Conservation (phyloP, 2,888 invertebrate species). For the Athetis lepigone region DNA sequence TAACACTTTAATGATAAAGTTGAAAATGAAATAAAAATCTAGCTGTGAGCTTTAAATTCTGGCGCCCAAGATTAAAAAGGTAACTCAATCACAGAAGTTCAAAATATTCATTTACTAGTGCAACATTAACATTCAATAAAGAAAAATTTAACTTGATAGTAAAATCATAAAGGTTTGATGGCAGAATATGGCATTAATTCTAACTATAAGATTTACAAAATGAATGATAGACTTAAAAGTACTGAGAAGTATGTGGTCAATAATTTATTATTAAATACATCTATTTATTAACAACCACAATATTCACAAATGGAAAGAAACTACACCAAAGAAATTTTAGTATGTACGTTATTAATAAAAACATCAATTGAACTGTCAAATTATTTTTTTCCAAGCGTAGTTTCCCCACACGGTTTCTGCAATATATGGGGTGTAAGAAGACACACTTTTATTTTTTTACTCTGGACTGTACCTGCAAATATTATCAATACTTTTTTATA, state of each 20-base stretch:
- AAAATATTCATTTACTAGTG: background rate
- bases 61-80: background rate
- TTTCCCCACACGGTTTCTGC: conserved; percentile 89
- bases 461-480: background rate
- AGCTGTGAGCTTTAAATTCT: too few species aligned
- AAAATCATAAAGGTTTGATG: conserved; percentile 37
- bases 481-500: too few species aligned
- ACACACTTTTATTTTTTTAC: conserved; percentile 37
- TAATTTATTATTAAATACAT: conserved; percentile 55
- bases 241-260: conserved; percentile 59
- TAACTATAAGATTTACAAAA: conserved; percentile 57
- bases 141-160: conserved; percentile 23
- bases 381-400: conserved; percentile 89
- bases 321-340: conserved; percentile 84
- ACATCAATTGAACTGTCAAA: conserved; percentile 86
- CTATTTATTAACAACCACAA: conserved; percentile 73
- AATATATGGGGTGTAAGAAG: conserved; percentile 56
- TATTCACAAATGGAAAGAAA: conserved; percentile 84
- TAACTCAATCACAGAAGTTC: conserved; percentile 2
- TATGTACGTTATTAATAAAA: conserved; percentile 77
- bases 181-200: conserved; percentile 62
- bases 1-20: too few species aligned
- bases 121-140: conserved; percentile 1
- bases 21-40: too few species aligned
- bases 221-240: conserved; percentile 57